phyloP scores from a whole-genome alignment of 2,113 vertebrate species.

The Gobiocypris rarus region DNA sequence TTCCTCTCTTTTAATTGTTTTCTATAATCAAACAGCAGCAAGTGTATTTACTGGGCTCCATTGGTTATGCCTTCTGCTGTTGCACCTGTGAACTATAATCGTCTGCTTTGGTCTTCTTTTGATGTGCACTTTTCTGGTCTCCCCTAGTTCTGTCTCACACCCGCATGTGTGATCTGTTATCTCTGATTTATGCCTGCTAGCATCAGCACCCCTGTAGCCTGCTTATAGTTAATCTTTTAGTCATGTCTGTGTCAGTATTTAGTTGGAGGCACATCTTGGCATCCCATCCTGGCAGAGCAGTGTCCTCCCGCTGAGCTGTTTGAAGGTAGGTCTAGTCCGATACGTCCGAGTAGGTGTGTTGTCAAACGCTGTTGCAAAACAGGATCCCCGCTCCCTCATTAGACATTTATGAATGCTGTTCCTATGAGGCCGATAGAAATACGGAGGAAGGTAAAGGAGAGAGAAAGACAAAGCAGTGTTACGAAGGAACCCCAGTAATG shows the following conservation, averaged over 20 bases:
- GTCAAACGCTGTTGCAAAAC: slow-evolving; percentile 57
- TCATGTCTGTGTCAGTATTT: slow-evolving; percentile 31
- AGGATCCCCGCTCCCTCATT: slow-evolving; percentile 64
- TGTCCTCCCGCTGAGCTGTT: slow-evolving; percentile 30
- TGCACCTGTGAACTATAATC: slow-evolving; percentile 10
- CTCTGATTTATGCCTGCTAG: slow-evolving; percentile 3
- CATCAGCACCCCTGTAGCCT: neutral
- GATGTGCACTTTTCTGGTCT: slow-evolving; percentile 19
- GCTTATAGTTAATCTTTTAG: slow-evolving; percentile 19
- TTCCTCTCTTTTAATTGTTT: neutral
- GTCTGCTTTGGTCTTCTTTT: slow-evolving; percentile 17
- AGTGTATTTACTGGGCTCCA: neutral
- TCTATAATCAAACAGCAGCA: neutral
- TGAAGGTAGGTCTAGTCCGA: slow-evolving; percentile 18
- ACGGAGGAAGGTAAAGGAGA: slow-evolving; percentile 30
- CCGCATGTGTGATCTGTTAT: slow-evolving; percentile 3
- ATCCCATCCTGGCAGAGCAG: slow-evolving; percentile 15
- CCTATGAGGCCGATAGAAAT: neutral
- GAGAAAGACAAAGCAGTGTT: neutral
- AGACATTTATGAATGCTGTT: slow-evolving; percentile 69
- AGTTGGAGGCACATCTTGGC: slow-evolving; percentile 22
- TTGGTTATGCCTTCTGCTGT: neutral
- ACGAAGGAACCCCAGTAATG: neutral
- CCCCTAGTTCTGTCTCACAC: slow-evolving; percentile 17
- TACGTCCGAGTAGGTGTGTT: slow-evolving; percentile 47